Conservation (phyloP, 2,113 vertebrate species). For the Amphilophus citrinellus region DNA sequence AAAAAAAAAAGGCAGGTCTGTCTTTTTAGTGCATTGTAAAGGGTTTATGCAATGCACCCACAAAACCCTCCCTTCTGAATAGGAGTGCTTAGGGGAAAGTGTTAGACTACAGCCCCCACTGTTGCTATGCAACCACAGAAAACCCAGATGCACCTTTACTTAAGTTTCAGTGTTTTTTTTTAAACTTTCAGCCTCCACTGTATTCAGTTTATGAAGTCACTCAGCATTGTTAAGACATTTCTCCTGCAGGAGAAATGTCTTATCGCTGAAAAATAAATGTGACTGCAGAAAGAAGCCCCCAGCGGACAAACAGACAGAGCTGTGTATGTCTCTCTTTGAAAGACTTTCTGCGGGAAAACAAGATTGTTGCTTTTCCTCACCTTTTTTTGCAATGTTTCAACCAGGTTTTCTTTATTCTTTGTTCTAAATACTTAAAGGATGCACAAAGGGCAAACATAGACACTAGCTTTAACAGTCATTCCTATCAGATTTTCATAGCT, state of each 20-base stretch:
- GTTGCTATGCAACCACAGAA: conserved; percentile 69
- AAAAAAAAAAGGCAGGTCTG: neutral
- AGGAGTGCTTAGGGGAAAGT: conserved; percentile 33
- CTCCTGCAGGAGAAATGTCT: conserved; percentile 12
- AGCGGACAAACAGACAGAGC: neutral
- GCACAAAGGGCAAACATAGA: neutral
- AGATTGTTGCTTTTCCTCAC: neutral
- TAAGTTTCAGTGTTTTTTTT: conserved; percentile 19
- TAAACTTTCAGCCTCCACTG: conserved; percentile 24
- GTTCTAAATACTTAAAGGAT: neutral
- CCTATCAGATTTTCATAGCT: neutral
- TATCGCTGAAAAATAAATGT: conserved; percentile 17
- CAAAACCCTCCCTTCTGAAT: conserved; percentile 36
- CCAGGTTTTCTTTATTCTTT: neutral
- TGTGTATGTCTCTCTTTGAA: conserved; percentile 10
- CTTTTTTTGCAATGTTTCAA: neutral
- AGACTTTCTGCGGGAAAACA: neutral
- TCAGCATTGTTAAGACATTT: conserved; percentile 29
- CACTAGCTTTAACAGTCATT: neutral
- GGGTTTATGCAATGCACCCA: conserved; percentile 13
- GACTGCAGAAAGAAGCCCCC: neutral
- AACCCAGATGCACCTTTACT: conserved; percentile 45
- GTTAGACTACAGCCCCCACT: conserved; percentile 30
- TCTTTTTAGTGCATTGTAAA: conserved; percentile 21
- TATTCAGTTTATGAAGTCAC: conserved; percentile 13